Base-by-base conservation (phyloP, 2,797 vertebrate genomes). In the Chrysocyon brachyurus region DNA sequence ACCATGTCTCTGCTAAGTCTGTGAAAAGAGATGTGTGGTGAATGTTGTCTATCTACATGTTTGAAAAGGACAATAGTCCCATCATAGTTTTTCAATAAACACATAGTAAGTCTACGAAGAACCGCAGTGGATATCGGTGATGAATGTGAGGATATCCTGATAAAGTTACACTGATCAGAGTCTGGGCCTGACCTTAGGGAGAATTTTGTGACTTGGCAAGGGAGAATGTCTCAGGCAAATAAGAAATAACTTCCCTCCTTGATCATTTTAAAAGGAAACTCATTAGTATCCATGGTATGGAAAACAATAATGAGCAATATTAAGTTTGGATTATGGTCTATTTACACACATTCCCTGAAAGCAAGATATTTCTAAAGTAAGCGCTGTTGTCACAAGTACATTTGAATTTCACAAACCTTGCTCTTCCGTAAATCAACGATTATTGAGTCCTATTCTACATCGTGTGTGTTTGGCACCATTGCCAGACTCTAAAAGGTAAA, bases 401-500 rank as follows among this genome's bases (percentile, higher is more conserved):
- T 77, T 40, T 87, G 31, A 82, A 88, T 87, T 90, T 85, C 59
- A 93, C 31, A 75, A 79, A 28, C 68, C 70, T 57, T 92, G 12
- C 24, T 92, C 52, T 88, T 96, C 52, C 33, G 40, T 75, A 87
- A 86, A 70, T 85, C 19, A 86, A 15, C 19, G 91, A 75, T 24
- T 52, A 68, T 33, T 91, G 28, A 22, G 14, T 17, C 64, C 24
- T 36, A 2, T 56, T 22, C 56, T 49, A 24, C 9, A 61, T 19
- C 31, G 7, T 26, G 1, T 66, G 17, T 36, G 6, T 5, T 16
- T 22, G 82, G 6, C 26, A 90, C 31, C 10, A 64, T 8, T 59
- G 14, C 56, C 81, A 73, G n/a, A 12, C 21, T 87, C 68, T 40
- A 64, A 90, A 31, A 11, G 17, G 31, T 78, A 63, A 92, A 64